Percentiles rank a stretch among this genome's conserved stretches.
Conservation (phyloP, 2,797 vertebrate genomes). For the Acridotheres tristis region DNA sequence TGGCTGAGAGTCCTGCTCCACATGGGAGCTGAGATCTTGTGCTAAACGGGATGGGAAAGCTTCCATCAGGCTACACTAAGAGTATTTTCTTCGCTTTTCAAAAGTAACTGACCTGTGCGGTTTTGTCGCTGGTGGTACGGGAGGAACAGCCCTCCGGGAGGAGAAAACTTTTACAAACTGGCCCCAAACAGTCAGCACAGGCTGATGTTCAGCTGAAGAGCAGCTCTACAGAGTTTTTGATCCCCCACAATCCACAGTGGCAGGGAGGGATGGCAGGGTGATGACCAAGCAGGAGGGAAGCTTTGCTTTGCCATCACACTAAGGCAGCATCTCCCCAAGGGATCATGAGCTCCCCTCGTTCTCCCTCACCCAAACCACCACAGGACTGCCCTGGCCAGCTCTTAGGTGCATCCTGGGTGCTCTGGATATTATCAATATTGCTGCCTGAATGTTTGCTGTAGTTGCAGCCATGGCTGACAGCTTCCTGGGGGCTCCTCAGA, state of each 20-base stretch:
- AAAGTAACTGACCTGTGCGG: rapidly evolving
- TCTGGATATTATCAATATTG: not conserved
- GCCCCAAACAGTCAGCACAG: not conserved
- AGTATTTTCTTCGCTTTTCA: not conserved
- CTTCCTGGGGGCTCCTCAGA: not conserved
- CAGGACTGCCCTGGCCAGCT: rapidly evolving
- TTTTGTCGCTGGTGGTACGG: not conserved
- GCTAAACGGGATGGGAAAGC: not conserved
- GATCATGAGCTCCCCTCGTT: rapidly evolving
- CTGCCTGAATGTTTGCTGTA: not conserved
- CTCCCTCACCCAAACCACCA: not conserved
- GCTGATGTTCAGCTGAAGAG: not conserved
- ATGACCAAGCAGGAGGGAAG: not conserved
- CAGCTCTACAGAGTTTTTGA: not conserved
- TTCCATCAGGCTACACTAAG: not conserved
- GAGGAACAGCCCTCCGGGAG: not conserved
- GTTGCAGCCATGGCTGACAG: not conserved
- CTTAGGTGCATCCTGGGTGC: not conserved
- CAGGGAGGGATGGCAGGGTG: not conserved
- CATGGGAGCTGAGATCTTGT: not conserved
- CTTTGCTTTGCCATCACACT: not conserved
- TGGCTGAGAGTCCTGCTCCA: not conserved
- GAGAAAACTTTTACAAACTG: not conserved
- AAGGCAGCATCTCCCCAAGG: not conserved
- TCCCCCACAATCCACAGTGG: too few species aligned